phyloP scores from a whole-genome alignment of 2,888 invertebrate genomes.

The Camptogramma bilineatum region DNA sequence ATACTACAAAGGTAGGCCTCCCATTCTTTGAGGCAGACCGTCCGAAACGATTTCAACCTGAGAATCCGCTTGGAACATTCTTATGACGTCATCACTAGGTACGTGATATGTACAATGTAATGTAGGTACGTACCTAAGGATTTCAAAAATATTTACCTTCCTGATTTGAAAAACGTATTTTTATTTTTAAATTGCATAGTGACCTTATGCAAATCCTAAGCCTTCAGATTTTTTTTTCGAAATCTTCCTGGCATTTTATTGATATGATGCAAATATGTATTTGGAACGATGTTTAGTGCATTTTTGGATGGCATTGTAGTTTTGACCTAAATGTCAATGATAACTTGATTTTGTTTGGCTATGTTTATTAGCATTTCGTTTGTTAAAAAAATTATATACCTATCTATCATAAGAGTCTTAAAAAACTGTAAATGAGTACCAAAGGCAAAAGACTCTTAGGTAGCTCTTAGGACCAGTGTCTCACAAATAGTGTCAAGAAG shows the following conservation, averaged over 20 bases:
- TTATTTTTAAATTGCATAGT: not conserved
- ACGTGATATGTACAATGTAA: too few species aligned
- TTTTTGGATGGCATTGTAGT: not conserved
- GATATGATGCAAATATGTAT: not conserved
- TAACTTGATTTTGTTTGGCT: not conserved
- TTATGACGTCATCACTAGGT: constrained; percentile 3
- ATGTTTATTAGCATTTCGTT: too few species aligned
- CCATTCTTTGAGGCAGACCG: constrained; percentile 44
- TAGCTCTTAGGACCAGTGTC: too few species aligned
- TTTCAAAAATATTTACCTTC: constrained; percentile 2
- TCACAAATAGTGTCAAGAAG: too few species aligned
- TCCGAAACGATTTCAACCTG: constrained; percentile 47
- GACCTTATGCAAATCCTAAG: constrained; percentile 1
- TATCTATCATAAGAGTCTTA: too few species aligned
- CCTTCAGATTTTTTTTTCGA: not conserved
- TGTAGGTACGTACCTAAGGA: not conserved
- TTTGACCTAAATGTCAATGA: not conserved
- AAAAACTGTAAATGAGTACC: too few species aligned
- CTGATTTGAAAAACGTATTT: not conserved
- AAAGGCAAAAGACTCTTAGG: too few species aligned
- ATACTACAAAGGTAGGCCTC: constrained; percentile 34
- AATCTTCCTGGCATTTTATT: not conserved
- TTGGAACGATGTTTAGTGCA: not conserved
- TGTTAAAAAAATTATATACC: too few species aligned
- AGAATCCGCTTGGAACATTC: constrained; percentile 52